Percentiles rank a stretch among this genome's conserved stretches.
Conservation (phyloP, 2,797 vertebrate species). For the Anableps anableps region DNA sequence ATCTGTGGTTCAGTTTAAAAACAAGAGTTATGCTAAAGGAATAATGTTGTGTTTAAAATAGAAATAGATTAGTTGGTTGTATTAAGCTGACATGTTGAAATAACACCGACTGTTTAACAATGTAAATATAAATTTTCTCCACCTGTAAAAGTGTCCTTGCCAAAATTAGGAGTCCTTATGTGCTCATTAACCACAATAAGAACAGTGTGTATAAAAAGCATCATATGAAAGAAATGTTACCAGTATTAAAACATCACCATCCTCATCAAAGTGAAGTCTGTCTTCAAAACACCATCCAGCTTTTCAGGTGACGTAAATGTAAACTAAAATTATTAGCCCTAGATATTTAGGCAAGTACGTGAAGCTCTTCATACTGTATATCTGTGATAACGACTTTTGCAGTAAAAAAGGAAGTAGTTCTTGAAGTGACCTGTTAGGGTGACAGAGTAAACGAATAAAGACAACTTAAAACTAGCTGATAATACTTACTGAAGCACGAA, state of each 20-base stretch:
- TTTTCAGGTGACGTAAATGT: background rate
- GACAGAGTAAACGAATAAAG: background rate
- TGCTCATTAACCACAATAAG: background rate
- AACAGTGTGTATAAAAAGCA: background rate
- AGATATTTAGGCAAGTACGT: background rate
- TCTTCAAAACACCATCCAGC: background rate
- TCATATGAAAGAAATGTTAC: background rate
- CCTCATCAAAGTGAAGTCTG: background rate
- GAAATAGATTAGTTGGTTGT: conserved; percentile 7
- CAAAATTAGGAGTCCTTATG: background rate
- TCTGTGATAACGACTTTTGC: background rate
- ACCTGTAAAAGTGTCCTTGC: background rate
- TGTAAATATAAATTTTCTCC: background rate
- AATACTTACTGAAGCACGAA: too few relatives aligned
- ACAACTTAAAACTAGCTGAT: background rate
- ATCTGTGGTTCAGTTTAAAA: conserved; percentile 66
- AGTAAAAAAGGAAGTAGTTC: background rate
- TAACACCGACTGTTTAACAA: background rate
- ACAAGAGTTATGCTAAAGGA: conserved; percentile 64
- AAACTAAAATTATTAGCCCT: background rate
- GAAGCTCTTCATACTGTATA: background rate
- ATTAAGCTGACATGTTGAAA: conserved; percentile 1
- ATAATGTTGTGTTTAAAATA: conserved; percentile 37
- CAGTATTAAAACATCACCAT: background rate
- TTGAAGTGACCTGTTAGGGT: background rate